Evolutionary conservation across 2,888 invertebrate genomes (phyloP).

Genomic region (Platynereis dumerilii): DNA sequence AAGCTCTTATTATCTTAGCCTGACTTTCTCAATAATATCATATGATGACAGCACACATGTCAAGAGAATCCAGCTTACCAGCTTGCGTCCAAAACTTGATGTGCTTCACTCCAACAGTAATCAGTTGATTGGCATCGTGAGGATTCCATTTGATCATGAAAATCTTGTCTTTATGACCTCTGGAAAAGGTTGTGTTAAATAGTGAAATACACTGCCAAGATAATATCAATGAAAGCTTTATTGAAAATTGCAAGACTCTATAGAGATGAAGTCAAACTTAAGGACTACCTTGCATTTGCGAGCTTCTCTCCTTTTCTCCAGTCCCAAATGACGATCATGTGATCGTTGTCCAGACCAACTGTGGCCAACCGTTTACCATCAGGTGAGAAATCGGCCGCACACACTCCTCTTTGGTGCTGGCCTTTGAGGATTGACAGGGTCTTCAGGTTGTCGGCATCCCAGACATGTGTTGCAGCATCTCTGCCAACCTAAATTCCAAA

Average conservation of each 20-base stretch:
- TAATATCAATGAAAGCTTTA: no score
- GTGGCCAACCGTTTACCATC: conserved; percentile 64
- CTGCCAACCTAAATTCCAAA: conserved; percentile 58
- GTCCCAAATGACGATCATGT: conserved; percentile 65
- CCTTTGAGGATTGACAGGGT: conserved; percentile 63
- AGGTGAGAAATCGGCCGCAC: conserved; percentile 62
- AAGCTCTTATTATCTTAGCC: not conserved
- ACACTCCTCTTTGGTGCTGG: conserved; percentile 62
- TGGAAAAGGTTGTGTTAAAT: conserved; percentile 34
- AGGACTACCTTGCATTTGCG: conserved; percentile 64
- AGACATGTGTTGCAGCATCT: conserved; percentile 63
- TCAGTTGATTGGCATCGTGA: conserved; percentile 55
- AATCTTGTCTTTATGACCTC: conserved; percentile 65
- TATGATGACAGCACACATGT: no score
- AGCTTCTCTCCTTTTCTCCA: conserved; percentile 65
- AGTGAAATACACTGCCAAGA: no score
- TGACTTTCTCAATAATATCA: not conserved
- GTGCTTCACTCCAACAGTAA: conserved; percentile 65
- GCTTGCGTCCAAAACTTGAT: conserved; percentile 65
- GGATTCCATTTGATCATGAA: conserved; percentile 65
- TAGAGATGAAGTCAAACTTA: no score
- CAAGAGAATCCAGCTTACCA: conserved; percentile 44
- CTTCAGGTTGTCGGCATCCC: conserved; percentile 63
- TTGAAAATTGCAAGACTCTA: not conserved
- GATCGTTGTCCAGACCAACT: conserved; percentile 64